A percentile compares a stretch with the other conserved stretches of the same genome.
Conservation (phyloP, 2,113 vertebrate species). For the Merops nubicus region DNA sequence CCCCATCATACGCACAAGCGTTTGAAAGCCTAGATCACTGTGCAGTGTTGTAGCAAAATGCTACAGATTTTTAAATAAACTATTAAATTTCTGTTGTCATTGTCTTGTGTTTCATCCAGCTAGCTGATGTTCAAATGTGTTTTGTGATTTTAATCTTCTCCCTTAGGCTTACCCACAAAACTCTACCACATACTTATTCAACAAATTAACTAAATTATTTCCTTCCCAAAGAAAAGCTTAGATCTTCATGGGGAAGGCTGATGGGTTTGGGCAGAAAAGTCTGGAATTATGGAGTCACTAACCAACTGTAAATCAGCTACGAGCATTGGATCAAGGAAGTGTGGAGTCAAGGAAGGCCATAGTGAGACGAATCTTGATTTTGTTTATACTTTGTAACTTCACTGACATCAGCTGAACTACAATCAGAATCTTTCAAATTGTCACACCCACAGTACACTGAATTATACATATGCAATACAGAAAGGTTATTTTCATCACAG, state of each 20-base stretch:
- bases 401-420: background rate
- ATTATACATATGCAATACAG: background rate
- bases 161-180: conserved; percentile 67
- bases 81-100: conserved; percentile 2
- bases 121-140: conserved; percentile 35
- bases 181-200: conserved; percentile 54
- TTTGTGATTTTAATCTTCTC: conserved; percentile 55
- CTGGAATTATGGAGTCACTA: conserved; percentile 45
- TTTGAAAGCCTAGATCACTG: background rate
- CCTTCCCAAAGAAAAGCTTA: conserved; percentile 50
- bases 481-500: background rate
- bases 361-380: background rate
- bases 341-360: background rate
- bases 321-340: background rate
- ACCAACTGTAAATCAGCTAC: conserved; percentile 33
- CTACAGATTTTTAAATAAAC: conserved; percentile 10
- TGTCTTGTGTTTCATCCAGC: conserved; percentile 31
- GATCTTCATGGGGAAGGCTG: conserved; percentile 42
- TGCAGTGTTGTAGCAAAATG: background rate
- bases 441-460: background rate
- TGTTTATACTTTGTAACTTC: background rate
- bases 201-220: conserved; percentile 69
- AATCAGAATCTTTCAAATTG: background rate
- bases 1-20: background rate
- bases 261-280: conserved; percentile 46